phyloP scores from a whole-genome alignment of 2,888 invertebrate genomes.

The Germaria angustata region DNA sequence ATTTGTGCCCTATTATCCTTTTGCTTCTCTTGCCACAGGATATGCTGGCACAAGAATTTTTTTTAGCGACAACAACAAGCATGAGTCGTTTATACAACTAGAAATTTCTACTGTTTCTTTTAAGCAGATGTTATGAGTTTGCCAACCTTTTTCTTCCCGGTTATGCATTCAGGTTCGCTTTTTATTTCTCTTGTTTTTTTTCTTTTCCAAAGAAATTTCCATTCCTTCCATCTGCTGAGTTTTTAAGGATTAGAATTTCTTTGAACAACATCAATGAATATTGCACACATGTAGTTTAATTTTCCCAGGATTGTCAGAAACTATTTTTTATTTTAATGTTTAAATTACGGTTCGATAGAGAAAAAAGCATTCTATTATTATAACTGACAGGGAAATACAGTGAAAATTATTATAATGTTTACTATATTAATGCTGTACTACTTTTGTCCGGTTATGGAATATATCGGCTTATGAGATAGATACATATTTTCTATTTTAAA shows the following conservation, averaged over 20 bases:
- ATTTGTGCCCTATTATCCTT: slow-evolving; percentile 33
- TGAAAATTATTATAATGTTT: too few relatives aligned
- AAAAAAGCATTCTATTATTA: background rate
- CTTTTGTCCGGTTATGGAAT: too few relatives aligned
- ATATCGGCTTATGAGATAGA: too few relatives aligned
- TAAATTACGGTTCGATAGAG: background rate
- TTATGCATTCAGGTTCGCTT: background rate
- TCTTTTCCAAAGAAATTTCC: slow-evolving; percentile 35
- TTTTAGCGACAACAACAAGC: slow-evolving; percentile 19
- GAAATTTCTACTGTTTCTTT: slow-evolving; percentile 40
- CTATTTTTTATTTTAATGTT: background rate
- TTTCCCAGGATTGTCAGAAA: slow-evolving; percentile 24
- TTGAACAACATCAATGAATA: slow-evolving; percentile 29
- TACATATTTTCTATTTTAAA: too few relatives aligned
- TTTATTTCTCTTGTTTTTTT: slow-evolving; percentile 14
- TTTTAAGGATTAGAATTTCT: slow-evolving; percentile 49
- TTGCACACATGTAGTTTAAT: slow-evolving; percentile 6
- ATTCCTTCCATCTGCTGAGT: slow-evolving; percentile 47
- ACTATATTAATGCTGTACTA: too few relatives aligned
- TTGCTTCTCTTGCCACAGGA: slow-evolving; percentile 44
- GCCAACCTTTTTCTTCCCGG: slow-evolving; percentile 5
- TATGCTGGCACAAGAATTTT: slow-evolving; percentile 40
- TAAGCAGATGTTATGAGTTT: slow-evolving; percentile 38
- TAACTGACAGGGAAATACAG: too few relatives aligned
- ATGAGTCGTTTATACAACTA: slow-evolving; percentile 14